Percentiles rank a stretch among this genome's conserved stretches.
These are phyloP conservation scores for Cryptotermes secundus DNA, from an alignment of 1,140 invertebrate species.

Conservation along the genomic window DNA sequence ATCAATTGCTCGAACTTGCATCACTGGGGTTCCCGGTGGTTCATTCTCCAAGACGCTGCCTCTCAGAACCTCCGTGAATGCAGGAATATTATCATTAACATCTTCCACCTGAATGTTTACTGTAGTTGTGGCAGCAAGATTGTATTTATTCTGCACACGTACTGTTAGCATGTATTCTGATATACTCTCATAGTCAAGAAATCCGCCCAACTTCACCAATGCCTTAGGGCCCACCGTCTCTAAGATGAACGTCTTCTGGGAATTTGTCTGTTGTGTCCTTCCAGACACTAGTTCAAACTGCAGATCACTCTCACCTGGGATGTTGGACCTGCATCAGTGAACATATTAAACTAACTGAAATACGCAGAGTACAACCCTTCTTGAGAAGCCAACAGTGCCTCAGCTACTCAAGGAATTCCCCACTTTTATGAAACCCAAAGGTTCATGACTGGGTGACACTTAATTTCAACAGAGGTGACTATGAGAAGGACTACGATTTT, in stretches of 20 bases:
- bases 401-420: too few species aligned
- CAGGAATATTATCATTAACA: slow-evolving; percentile 86
- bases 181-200: slow-evolving; percentile 80
- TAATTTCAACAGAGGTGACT: too few species aligned
- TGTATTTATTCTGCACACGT: slow-evolving; percentile 77
- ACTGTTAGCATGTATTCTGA: slow-evolving; percentile 80
- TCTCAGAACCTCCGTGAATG: slow-evolving; percentile 72
- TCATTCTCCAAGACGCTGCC: slow-evolving; percentile 85
- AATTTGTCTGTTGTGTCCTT: slow-evolving; percentile 80
- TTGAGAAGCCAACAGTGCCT: too few species aligned
- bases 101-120: slow-evolving; percentile 76
- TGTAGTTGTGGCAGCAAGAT: slow-evolving; percentile 72
- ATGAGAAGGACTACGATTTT: too few species aligned
- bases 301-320: slow-evolving; percentile 66
- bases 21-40: slow-evolving; percentile 72
- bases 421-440: too few species aligned
- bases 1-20: slow-evolving; percentile 84
- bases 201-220: slow-evolving; percentile 61
- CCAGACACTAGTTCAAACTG: slow-evolving; percentile 78
- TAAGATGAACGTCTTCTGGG: slow-evolving; percentile 70
- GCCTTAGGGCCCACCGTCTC: slow-evolving; percentile 68
- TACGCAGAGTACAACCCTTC: too few species aligned
- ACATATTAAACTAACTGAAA: neutral
- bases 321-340: slow-evolving; percentile 64
- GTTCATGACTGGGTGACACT: too few species aligned